These are phyloP conservation scores for Girardinichthys multiradiatus DNA, from an alignment of 2,113 vertebrate genomes.

Conservation along the genomic window DNA sequence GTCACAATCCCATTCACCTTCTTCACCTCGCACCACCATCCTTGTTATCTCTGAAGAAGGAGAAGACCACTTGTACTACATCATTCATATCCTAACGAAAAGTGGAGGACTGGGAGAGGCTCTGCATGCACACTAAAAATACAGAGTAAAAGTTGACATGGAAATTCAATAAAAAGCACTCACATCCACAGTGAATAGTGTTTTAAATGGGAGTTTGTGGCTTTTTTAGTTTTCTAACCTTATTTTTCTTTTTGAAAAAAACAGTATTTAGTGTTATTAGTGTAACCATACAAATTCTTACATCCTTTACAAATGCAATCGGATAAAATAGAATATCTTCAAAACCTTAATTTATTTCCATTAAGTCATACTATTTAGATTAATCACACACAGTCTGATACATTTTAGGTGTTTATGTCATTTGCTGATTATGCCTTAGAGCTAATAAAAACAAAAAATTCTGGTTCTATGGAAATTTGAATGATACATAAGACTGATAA, in stretches of 20 bases:
- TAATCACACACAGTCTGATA: too few species aligned
- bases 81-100: conserved; percentile 64
- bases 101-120: conserved; percentile 30
- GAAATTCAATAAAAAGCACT: conserved; percentile 73
- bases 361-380: neutral
- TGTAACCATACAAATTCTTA: too few species aligned
- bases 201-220: conserved; percentile 67
- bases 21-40: conserved; percentile 37
- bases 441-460: neutral
- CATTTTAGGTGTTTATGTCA: neutral
- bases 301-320: too few species aligned
- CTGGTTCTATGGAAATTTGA: neutral
- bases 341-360: too few species aligned
- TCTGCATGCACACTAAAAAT: conserved; percentile 64
- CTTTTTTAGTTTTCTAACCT: conserved; percentile 33
- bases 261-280: neutral
- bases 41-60: conserved; percentile 49
- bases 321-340: too few species aligned
- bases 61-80: conserved; percentile 69
- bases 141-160: conserved; percentile 61
- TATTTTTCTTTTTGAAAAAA: neutral
- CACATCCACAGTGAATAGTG: conserved; percentile 56
- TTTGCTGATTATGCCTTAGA: neutral
- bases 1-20: conserved; percentile 24
- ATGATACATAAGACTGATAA: too few species aligned